Percentiles rank a stretch among this genome's conserved stretches.
These are phyloP conservation scores for Laothoe populi DNA, from an alignment of 2,888 invertebrate species.

Conservation along the genomic window DNA sequence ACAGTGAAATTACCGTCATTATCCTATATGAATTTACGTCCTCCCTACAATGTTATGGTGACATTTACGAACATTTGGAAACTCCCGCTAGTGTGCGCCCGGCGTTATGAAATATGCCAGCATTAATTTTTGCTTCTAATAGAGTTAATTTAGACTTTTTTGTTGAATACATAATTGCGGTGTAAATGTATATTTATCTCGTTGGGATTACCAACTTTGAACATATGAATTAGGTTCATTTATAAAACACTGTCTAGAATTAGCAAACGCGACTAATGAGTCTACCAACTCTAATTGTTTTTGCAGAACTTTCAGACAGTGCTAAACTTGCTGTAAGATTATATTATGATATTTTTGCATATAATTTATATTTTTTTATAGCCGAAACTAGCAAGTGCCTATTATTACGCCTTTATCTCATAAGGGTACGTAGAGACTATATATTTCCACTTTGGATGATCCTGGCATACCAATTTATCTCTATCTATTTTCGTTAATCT, in stretches of 20 bases:
- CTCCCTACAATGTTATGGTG: slow-evolving; percentile 17
- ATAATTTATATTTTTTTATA: too few species aligned
- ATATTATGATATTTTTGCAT: too few species aligned
- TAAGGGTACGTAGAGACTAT: too few species aligned
- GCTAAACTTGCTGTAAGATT: not conserved
- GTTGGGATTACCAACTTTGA: not conserved
- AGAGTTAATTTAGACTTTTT: not conserved
- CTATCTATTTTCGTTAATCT: too few species aligned
- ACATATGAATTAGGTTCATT: not conserved
- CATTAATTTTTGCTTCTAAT: not conserved
- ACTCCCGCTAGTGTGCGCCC: not conserved
- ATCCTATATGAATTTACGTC: slow-evolving; percentile 27
- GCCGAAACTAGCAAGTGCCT: too few species aligned
- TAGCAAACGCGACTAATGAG: not conserved
- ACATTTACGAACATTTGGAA: slow-evolving; percentile 23
- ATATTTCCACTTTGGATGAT: too few species aligned
- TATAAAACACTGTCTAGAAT: not conserved
- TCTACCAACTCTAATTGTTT: not conserved
- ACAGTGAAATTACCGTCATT: slow-evolving; percentile 44
- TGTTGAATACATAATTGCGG: not conserved
- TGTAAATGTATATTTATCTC: not conserved
- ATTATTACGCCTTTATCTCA: too few species aligned
- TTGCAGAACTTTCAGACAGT: not conserved
- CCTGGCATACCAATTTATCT: too few species aligned
- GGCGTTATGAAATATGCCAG: not conserved